Conservation (phyloP, 2,888 invertebrate genomes). For the Empis livida region DNA sequence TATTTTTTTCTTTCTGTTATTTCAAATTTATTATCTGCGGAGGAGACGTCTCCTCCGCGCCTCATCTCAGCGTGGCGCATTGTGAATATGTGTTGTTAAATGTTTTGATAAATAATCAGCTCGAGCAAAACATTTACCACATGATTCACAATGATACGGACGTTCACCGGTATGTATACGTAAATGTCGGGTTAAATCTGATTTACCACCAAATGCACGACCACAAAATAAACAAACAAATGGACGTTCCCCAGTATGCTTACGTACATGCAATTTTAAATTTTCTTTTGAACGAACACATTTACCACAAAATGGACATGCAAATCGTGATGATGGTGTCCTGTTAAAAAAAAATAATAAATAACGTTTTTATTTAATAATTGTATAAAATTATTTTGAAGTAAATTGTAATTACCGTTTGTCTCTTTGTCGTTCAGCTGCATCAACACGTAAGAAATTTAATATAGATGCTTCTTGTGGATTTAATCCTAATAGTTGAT, state of each 20-base stretch:
- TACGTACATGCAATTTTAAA: conserved; percentile 73
- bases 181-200: conserved; percentile 72
- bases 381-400: not conserved
- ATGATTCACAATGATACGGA: conserved; percentile 84
- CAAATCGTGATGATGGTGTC: conserved; percentile 47
- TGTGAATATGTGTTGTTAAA: conserved; percentile 79
- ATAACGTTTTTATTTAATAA: not conserved
- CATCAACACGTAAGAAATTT: conserved; percentile 51
- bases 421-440: conserved; percentile 50
- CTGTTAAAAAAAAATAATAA: conserved; percentile 16
- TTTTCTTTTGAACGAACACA: conserved; percentile 82
- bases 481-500: conserved; percentile 37
- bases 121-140: conserved; percentile 81
- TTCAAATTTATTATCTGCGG: conserved; percentile 31
- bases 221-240: conserved; percentile 84
- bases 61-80: conserved; percentile 45
- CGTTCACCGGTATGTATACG: conserved; percentile 82
- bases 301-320: conserved; percentile 81
- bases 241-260: conserved; percentile 78
- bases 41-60: conserved; percentile 38
- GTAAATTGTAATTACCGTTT: conserved; percentile 31
- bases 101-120: conserved; percentile 86
- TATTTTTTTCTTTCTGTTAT: conserved; percentile 3
- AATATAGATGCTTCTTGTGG: conserved; percentile 46
- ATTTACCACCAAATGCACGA: conserved; percentile 77